A percentile compares a stretch with the other conserved stretches of the same genome.
phyloP scores from a whole-genome alignment of 1,140 invertebrate genomes.

The Drosophila busckii region DNA sequence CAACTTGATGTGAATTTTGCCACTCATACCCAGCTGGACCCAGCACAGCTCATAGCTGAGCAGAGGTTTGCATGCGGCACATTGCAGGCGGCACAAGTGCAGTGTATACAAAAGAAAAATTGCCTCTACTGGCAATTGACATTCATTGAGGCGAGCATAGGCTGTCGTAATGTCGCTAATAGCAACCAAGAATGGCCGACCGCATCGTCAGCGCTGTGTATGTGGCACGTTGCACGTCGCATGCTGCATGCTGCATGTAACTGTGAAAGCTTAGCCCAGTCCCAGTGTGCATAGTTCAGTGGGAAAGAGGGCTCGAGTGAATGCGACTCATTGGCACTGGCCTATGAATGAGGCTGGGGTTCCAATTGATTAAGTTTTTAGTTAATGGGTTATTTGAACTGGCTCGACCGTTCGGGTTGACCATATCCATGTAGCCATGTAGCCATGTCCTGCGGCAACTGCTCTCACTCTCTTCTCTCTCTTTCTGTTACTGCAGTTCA shows the following conservation, averaged over 20 bases:
- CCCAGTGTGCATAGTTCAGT: conserved; percentile 23
- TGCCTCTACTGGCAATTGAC: conserved; percentile 32
- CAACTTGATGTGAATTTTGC: too few species aligned
- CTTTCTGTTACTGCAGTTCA: conserved; percentile 19
- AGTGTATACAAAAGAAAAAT: conserved; percentile 5
- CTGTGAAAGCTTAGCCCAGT: conserved; percentile 38
- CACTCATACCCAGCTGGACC: too few species aligned
- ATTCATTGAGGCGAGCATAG: conserved; percentile 43
- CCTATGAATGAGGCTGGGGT: conserved; percentile 41
- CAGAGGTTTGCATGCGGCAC: not conserved
- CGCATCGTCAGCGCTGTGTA: conserved; percentile 7
- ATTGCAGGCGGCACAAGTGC: not conserved
- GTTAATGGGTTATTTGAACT: conserved; percentile 76
- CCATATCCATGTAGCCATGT: conserved; percentile 9
- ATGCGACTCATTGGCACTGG: conserved; percentile 23
- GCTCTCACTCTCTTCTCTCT: not conserved
- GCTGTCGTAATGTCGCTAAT: conserved; percentile 62
- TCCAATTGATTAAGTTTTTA: conserved; percentile 77
- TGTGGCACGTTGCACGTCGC: conserved; percentile 1
- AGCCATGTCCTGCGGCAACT: conserved; percentile 54
- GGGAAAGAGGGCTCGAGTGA: not conserved
- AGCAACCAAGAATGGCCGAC: conserved; percentile 24
- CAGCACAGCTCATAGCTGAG: not conserved
- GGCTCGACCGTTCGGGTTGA: conserved; percentile 8
- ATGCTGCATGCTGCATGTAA: conserved; percentile 10